phyloP scores from a whole-genome alignment of 2,888 invertebrate species.

The Sthenelais limicola region DNA sequence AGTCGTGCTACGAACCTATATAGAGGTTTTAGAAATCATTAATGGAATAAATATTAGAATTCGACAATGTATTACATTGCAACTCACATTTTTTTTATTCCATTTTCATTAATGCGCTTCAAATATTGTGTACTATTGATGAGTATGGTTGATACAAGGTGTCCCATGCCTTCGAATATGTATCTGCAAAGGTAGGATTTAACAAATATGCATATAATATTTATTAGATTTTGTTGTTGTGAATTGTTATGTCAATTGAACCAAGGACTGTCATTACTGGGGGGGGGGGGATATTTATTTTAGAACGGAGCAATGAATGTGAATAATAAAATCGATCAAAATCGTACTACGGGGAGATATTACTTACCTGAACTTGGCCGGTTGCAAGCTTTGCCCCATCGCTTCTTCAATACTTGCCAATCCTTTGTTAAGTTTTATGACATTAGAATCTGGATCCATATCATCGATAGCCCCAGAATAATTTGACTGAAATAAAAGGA shows the following conservation, averaged over 20 bases:
- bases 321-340: no score
- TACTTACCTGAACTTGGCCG: conserved; percentile 83
- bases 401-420: conserved; percentile 85
- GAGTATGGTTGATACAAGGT: conserved; percentile 84
- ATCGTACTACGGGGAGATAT: no score
- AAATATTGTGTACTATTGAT: conserved; percentile 87
- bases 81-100: conserved; percentile 82
- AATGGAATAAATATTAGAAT: no score
- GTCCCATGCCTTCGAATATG: conserved; percentile 91
- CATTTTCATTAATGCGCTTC: conserved; percentile 84
- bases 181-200: conserved; percentile 77
- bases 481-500: conserved; percentile 69
- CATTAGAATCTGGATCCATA: conserved; percentile 84
- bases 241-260: no score
- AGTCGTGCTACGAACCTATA: no score
- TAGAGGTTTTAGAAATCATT: no score
- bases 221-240: no score
- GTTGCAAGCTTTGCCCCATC: conserved; percentile 82
- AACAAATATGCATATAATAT: neutral
- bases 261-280: neutral
- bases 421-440: conserved; percentile 84
- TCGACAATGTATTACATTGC: no score
- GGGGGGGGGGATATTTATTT: neutral
- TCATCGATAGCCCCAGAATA: conserved; percentile 79
- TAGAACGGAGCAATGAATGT: neutral